Conservation (phyloP, 2,797 vertebrate species). For the Tympanoctomys barrerae region DNA sequence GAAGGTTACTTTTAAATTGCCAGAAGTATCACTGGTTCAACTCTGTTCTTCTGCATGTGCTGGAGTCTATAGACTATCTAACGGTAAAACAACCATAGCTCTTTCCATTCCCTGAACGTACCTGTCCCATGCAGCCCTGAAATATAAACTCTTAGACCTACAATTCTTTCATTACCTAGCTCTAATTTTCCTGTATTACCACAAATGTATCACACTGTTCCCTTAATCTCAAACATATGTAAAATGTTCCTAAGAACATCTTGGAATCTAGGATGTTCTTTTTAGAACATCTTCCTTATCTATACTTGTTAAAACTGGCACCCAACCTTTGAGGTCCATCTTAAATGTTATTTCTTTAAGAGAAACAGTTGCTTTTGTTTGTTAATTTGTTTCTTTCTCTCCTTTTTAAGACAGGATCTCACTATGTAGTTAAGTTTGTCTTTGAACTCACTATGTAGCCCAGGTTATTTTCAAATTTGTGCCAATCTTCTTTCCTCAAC, state of each 20-base stretch:
- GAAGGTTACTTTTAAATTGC: slow-evolving; percentile 9
- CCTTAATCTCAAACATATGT: neutral
- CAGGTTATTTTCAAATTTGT: neutral
- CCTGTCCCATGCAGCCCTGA: neutral
- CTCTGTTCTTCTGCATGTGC: neutral
- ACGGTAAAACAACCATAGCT: neutral
- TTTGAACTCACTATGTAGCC: neutral
- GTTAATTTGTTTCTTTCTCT: neutral
- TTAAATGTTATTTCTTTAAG: slow-evolving; percentile 22
- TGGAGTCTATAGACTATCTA: neutral
- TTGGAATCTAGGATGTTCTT: neutral
- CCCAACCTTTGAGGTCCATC: neutral
- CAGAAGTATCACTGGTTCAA: neutral
- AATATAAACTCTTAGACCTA: slow-evolving; percentile 42
- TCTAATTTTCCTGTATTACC: neutral
- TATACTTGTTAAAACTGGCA: slow-evolving; percentile 12
- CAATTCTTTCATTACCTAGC: neutral
- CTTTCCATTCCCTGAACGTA: neutral
- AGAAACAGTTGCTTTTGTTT: neutral
- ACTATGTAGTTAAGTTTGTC: no score
- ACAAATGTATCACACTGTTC: neutral
- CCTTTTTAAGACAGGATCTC: neutral
- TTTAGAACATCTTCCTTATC: neutral
- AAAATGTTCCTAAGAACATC: neutral
- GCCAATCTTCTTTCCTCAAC: neutral